Base-by-base conservation (phyloP, 2,888 invertebrate species). In the Carpatolechia fugitivella region DNA sequence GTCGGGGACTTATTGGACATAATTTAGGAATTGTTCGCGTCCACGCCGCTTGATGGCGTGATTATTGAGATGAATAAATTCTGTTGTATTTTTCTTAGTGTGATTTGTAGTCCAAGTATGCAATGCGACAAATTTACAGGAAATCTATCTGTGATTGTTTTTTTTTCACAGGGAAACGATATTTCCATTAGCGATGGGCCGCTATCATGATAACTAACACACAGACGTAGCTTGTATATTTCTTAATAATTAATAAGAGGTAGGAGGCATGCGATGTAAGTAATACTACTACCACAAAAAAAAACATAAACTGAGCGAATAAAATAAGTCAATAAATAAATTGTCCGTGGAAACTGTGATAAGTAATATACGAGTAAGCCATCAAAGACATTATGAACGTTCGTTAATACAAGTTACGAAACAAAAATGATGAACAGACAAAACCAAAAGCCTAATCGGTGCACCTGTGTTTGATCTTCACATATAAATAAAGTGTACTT, bases 401-500 rank as follows among this genome's bases (percentile, higher is more conserved):
- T 24, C 68, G 68, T 72, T 73, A 66, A 61, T 16, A 14, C 69
- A 68, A 60, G 3, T 56, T 69, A 41, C 18, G 8, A 41, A 72
- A 69, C 56, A 68, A 60, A 54, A n/a, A 59, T 35, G 47, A 55
- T 61, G 10, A 29, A 35, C 18, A 1, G 48, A 58, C 53, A 60
- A 55, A 31, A n/a, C 50, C 41, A 49, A 36, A 18, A 44, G 14
- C 57, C 40, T 47, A 50, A 62, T 61, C 64, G 40, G 6, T 41
- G 56, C 82, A 82, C 80, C 81, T 79, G 81, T 77, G 73, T 78
- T 77, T 76, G 61, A 73, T 71, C 69, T 78, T 78, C 76, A 63
- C 76, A 78, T 70, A 77, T 73, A 76, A 82, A 77, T 80, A 65
- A 64, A 60, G 41, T 44, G 38, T 51, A 57, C 57, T 56, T 61